Evolutionary conservation across 2,888 invertebrate genomes (phyloP), one percentile per base, ranked within the genome.

Genomic region (Brachyopa scutellaris): DNA sequence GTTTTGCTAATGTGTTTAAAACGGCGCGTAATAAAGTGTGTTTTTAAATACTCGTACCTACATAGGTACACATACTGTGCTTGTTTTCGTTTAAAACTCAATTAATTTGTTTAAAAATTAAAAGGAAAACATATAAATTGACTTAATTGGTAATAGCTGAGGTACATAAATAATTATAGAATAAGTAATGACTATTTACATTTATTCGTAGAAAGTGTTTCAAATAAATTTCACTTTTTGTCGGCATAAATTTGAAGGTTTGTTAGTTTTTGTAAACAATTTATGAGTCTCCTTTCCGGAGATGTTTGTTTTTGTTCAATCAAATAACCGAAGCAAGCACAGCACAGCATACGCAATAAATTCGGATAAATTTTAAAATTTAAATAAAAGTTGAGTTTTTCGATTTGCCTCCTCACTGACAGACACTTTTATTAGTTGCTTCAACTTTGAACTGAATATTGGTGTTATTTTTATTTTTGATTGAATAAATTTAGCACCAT

Each of bases 121-220:
- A 70, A 59, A 38, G 11, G 17, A 67, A 70, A 40, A 61, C 70
- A 61, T 21, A 72, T 33, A 51, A 72, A 61, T 61, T 23, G 2
- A 9, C 6, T 31, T 23, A 45, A 70, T 59, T 47, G 31, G 26
- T 19, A 23, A 33, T 33, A 36, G 36, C 5, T 17, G 11, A 36
- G 19, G 29, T 38, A 26, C 67, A 1, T 19, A n/a, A n/a, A n/a
- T 19, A 45, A 45, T 59, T 42, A 13, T 9, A 17, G 8, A 19
- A 59, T n/a, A 13, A 40, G 23, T 59, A 29, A 42, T 11, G 42
- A 8, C n/a, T n/a, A n/a, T n/a, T 17, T 7, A 19, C 19, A 13
- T n/a, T 11, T 23, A 29, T 11, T 7, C n/a, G n/a, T n/a, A n/a
- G 4, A 40, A 53, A 42, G 40, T 26, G 33, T 45, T 31, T 7